Evolutionary conservation across 2,113 vertebrate genomes (phyloP).

Genomic region (Cephalopterus ornatus): DNA sequence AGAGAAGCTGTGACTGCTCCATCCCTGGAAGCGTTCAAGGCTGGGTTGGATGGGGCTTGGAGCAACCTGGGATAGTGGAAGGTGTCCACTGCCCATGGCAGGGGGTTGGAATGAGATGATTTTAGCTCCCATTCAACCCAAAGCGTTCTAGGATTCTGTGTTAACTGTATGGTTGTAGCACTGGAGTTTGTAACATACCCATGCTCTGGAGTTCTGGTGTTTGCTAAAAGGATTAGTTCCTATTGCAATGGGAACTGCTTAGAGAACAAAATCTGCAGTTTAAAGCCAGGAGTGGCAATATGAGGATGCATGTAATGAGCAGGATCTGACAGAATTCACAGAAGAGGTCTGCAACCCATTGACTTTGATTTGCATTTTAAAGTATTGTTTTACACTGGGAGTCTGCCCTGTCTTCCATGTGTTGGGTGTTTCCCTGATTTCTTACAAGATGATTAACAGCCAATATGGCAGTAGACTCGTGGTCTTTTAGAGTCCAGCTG

Average conservation of each 20-base stretch:
- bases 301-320: not conserved
- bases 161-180: not conserved
- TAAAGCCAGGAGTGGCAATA: not conserved
- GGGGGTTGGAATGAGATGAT: not conserved
- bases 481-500: not conserved
- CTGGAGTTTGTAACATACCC: not conserved
- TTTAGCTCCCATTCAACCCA: not conserved
- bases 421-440: not conserved
- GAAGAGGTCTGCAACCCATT: not conserved
- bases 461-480: not conserved
- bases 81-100: not conserved
- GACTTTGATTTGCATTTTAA: not conserved
- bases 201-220: not conserved
- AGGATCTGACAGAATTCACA: not conserved
- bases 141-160: not conserved
- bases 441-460: not conserved
- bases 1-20: not conserved
- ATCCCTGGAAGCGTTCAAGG: not conserved
- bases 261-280: not conserved
- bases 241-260: not conserved
- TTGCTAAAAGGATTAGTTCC: not conserved
- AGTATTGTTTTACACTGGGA: not conserved
- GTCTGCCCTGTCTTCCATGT: not conserved
- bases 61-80: not conserved
- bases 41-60: not conserved